Evolutionary conservation across 2,797 vertebrate genomes (phyloP).

Genomic region (Aeoliscus strigatus): DNA sequence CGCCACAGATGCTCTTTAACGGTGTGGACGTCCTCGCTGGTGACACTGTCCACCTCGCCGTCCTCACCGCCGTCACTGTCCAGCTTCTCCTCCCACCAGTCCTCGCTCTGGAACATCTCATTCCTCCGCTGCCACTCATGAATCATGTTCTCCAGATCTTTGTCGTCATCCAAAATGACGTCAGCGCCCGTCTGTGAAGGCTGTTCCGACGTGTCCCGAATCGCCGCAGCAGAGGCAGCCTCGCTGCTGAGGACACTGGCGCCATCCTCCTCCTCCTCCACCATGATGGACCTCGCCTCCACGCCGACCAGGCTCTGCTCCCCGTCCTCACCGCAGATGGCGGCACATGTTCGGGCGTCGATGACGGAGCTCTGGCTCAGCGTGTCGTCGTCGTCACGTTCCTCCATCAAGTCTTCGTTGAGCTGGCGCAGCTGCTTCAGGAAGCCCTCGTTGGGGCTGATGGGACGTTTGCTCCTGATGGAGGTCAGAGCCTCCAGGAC

Average conservation of each 20-base stretch:
- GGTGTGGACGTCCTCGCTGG: slow-evolving; percentile 79
- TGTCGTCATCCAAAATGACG: slow-evolving; percentile 59
- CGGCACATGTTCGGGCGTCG: slow-evolving; percentile 50
- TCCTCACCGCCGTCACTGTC: slow-evolving; percentile 50
- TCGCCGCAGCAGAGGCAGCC: slow-evolving; percentile 68
- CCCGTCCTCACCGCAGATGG: slow-evolving; percentile 42
- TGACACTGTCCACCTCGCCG: slow-evolving; percentile 79
- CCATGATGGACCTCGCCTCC: slow-evolving; percentile 83
- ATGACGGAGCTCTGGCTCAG: slow-evolving; percentile 81
- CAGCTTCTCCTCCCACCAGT: slow-evolving; percentile 74
- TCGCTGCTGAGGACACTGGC: slow-evolving; percentile 80
- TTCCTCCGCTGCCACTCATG: slow-evolving; percentile 89
- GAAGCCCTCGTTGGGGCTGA: slow-evolving; percentile 93
- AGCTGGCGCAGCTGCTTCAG: slow-evolving; percentile 90
- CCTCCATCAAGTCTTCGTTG: slow-evolving; percentile 88
- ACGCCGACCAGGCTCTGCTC: no score
- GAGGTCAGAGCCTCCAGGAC: slow-evolving; percentile 87
- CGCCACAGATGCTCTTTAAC: slow-evolving; percentile 75
- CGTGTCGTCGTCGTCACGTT: slow-evolving; percentile 79
- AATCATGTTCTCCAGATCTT: slow-evolving; percentile 75
- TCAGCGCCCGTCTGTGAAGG: no score
- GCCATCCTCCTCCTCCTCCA: slow-evolving; percentile 89
- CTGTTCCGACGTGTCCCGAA: no score
- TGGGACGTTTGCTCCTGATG: slow-evolving; percentile 84
- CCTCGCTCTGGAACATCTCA: slow-evolving; percentile 80